Conservation (phyloP, 2,113 vertebrate species). For the Anthoscopus minutus region DNA sequence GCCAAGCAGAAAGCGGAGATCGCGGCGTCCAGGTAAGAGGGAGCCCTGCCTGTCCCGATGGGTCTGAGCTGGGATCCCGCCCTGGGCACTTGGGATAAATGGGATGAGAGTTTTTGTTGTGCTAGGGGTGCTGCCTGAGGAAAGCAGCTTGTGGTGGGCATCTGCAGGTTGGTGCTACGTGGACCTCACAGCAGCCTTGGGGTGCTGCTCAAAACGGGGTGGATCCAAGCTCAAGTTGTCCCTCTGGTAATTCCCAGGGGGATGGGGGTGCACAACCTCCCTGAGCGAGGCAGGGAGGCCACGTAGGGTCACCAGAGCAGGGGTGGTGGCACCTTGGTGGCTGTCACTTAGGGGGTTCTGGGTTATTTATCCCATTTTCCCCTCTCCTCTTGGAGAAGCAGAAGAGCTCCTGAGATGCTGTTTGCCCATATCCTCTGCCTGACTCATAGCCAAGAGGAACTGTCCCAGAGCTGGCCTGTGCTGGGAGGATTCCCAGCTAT, state of each 20-base stretch:
- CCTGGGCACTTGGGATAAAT: rapidly evolving
- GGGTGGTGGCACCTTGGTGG: neutral
- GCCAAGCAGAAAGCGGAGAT: conserved; percentile 98
- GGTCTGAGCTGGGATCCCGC: neutral
- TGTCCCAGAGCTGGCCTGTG: neutral
- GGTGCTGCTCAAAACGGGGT: rapidly evolving
- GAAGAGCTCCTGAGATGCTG: neutral
- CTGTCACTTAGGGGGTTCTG: neutral
- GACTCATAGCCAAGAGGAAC: neutral
- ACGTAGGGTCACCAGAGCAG: rapidly evolving
- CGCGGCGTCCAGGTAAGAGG: conserved; percentile 87
- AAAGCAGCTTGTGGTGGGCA: rapidly evolving
- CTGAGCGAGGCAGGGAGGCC: rapidly evolving
- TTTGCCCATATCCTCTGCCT: neutral
- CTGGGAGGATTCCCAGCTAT: neutral
- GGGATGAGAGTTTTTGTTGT: neutral
- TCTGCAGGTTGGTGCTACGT: rapidly evolving
- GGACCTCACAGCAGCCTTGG: rapidly evolving
- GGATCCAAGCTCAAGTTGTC: neutral
- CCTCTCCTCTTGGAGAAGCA: neutral
- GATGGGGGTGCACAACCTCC: neutral
- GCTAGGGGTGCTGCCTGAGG: neutral
- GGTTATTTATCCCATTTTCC: neutral
- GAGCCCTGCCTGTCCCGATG: rapidly evolving
- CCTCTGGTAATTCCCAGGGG: neutral